These are phyloP conservation scores for Sapayoa aenigma DNA, from an alignment of 2,113 vertebrate species.

Conservation along the genomic window DNA sequence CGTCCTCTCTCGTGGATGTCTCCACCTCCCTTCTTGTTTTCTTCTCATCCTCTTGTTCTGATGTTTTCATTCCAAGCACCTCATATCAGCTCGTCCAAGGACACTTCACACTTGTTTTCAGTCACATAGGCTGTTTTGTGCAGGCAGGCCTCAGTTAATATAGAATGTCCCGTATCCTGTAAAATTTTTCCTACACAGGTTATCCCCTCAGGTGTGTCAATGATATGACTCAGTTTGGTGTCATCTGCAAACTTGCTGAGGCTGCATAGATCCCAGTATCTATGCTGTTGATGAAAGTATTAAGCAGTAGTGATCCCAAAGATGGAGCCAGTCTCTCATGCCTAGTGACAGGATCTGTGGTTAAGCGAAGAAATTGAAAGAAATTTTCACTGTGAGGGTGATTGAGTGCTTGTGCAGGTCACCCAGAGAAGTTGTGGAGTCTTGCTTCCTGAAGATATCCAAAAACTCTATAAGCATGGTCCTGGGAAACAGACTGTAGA, in stretches of 20 bases:
- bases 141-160: no score
- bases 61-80: no score
- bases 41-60: no score
- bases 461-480: neutral
- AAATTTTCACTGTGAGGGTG: neutral
- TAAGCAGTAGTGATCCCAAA: neutral
- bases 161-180: no score
- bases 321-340: neutral
- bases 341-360: neutral
- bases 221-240: neutral
- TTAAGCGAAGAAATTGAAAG: neutral
- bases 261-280: neutral
- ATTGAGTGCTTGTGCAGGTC: neutral
- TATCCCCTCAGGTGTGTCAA: neutral
- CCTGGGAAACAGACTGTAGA: neutral
- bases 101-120: no score
- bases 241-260: neutral
- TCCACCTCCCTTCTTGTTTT: no score
- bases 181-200: no score
- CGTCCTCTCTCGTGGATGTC: no score
- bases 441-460: neutral
- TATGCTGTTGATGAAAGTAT: neutral
- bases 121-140: no score
- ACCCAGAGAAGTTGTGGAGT: neutral
- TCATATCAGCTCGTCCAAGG: no score